These are phyloP conservation scores for Drosophila birchii DNA, from an alignment of 2,888 invertebrate genomes.

Conservation along the genomic window DNA sequence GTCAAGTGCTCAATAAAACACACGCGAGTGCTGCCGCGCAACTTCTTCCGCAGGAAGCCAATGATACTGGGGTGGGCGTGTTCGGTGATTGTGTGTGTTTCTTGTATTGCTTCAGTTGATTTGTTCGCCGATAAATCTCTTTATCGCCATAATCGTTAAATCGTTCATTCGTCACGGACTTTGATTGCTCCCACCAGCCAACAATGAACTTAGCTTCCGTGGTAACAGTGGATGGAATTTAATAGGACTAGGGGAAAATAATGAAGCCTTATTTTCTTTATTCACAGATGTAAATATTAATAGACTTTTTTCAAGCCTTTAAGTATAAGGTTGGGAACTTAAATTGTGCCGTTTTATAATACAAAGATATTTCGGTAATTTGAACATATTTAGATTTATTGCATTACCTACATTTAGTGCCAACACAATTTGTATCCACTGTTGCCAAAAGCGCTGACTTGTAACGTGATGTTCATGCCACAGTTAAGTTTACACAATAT, in stretches of 20 bases:
- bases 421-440: neutral
- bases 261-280: neutral
- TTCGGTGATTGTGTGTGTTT: neutral
- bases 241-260: neutral
- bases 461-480: neutral
- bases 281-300: too few relatives aligned
- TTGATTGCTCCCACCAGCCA: slow-evolving; percentile 60
- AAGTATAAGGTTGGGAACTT: too few relatives aligned
- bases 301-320: too few relatives aligned
- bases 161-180: slow-evolving; percentile 73
- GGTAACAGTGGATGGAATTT: neutral
- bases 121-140: slow-evolving; percentile 76
- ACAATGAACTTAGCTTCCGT: slow-evolving; percentile 21
- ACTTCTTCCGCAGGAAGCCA: slow-evolving; percentile 48
- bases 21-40: slow-evolving; percentile 51
- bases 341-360: too few relatives aligned
- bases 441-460: neutral
- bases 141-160: slow-evolving; percentile 78
- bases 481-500: neutral
- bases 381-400: neutral
- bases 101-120: slow-evolving; percentile 65
- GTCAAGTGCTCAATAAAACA: slow-evolving; percentile 76
- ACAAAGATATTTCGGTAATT: neutral
- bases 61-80: slow-evolving; percentile 31
- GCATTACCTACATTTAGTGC: neutral